These are phyloP conservation scores for Melanostoma mellinum DNA, from an alignment of 2,888 invertebrate species.

Conservation along the genomic window DNA sequence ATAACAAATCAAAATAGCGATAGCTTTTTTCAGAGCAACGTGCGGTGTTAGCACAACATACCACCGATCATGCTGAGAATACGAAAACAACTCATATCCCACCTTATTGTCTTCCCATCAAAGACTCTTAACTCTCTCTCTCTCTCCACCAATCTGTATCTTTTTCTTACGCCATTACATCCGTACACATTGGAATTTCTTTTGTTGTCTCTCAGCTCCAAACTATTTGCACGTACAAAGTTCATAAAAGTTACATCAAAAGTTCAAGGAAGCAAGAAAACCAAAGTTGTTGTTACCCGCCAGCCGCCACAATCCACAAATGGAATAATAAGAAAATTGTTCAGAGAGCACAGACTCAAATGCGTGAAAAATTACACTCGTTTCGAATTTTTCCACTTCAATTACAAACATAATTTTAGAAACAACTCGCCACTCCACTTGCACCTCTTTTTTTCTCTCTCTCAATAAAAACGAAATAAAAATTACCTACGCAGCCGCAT, in stretches of 20 bases:
- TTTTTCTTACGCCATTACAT: constrained; percentile 16
- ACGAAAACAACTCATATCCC: neutral
- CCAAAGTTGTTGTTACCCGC: neutral
- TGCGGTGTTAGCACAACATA: too few relatives aligned
- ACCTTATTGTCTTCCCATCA: constrained; percentile 9
- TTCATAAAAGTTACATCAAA: constrained; percentile 51
- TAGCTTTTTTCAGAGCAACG: too few relatives aligned
- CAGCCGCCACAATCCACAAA: neutral
- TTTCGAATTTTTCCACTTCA: constrained; percentile 58
- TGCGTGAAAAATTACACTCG: constrained; percentile 70
- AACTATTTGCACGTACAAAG: constrained; percentile 64
- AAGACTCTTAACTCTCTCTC: neutral
- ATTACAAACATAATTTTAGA: constrained; percentile 40
- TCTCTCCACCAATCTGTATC: constrained; percentile 18
- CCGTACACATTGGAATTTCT: constrained; percentile 57
- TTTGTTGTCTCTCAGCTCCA: constrained; percentile 36
- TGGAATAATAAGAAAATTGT: constrained; percentile 43
- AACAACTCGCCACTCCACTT: constrained; percentile 24
- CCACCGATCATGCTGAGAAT: too few relatives aligned
- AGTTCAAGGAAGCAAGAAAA: constrained; percentile 62
- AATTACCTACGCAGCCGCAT: constrained; percentile 59
- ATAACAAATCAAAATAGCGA: too few relatives aligned
- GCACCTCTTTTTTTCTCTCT: constrained; percentile 2
- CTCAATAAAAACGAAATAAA: constrained; percentile 1
- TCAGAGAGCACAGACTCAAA: constrained; percentile 24